Conservation (phyloP, 2,113 vertebrate genomes). For the Irena cyanogastra region DNA sequence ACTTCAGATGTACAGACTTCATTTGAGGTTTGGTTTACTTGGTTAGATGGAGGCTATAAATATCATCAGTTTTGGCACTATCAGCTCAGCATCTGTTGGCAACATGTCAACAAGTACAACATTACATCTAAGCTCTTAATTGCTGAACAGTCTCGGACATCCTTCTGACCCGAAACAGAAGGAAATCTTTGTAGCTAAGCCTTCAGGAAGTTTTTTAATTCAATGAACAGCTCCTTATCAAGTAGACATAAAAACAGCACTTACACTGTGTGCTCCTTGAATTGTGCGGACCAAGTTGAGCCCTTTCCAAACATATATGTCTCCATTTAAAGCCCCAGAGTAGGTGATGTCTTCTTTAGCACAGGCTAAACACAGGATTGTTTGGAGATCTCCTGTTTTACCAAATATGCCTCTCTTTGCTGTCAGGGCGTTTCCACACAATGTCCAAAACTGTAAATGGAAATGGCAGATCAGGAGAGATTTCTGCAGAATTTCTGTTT, state of each 20-base stretch:
- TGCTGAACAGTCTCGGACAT: neutral
- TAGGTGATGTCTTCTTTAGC: constrained; percentile 93
- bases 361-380: constrained; percentile 91
- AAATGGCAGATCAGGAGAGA: neutral
- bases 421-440: constrained; percentile 93
- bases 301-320: constrained; percentile 95
- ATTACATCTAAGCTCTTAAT: neutral
- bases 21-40: neutral
- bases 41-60: neutral
- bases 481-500: neutral
- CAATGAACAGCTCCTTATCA: neutral
- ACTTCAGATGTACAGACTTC: neutral
- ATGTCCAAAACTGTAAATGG: constrained; percentile 85
- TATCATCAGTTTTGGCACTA: neutral
- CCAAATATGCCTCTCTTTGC: constrained; percentile 95
- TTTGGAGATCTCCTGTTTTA: constrained; percentile 95
- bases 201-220: neutral
- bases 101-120: neutral
- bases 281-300: constrained; percentile 84
- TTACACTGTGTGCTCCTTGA: constrained; percentile 93
- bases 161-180: neutral
- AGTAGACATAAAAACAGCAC: constrained; percentile 30
- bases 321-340: constrained; percentile 94
- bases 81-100: neutral
- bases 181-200: neutral